A percentile compares a stretch with the other conserved stretches of the same genome.
Evolutionary conservation across 2,888 invertebrate species (phyloP).

Genomic region (Drosophila hamatofila): DNA sequence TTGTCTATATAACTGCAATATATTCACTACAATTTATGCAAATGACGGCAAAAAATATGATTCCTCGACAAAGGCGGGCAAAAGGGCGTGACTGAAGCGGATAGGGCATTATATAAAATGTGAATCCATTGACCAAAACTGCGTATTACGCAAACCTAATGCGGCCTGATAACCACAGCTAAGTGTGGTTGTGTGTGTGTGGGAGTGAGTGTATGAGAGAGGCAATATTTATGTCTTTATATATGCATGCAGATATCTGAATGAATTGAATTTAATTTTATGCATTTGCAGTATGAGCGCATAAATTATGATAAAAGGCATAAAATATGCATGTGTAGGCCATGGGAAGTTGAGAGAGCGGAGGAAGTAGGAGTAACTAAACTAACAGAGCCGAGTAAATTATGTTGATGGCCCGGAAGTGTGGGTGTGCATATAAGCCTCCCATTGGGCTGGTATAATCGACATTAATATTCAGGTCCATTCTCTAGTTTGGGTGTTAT

Average conservation of each 20-base stretch:
- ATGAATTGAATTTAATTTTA: conserved; percentile 71
- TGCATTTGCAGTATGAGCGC: conserved; percentile 67
- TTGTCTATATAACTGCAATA: conserved; percentile 15
- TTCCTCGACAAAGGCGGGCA: conserved; percentile 8
- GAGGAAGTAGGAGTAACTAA: conserved; percentile 19
- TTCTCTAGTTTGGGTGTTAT: conserved; percentile 32
- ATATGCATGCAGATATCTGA: conserved; percentile 18
- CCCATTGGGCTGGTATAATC: conserved; percentile 22
- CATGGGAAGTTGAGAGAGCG: background rate
- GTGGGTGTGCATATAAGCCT: background rate
- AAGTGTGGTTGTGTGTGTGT: conserved; percentile 8
- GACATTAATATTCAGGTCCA: conserved; percentile 37
- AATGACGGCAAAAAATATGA: conserved; percentile 29
- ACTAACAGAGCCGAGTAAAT: conserved; percentile 58
- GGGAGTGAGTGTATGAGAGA: background rate
- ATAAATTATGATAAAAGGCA: conserved; percentile 75
- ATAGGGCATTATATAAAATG: conserved; percentile 62
- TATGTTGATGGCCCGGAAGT: conserved; percentile 54
- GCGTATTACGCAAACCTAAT: conserved; percentile 62
- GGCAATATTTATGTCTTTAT: conserved; percentile 8
- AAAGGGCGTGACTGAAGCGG: conserved; percentile 35
- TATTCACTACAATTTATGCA: conserved; percentile 61
- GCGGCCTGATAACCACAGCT: conserved; percentile 31
- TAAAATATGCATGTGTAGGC: conserved; percentile 58
- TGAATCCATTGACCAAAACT: conserved; percentile 61